phyloP scores from a whole-genome alignment of 2,113 vertebrate species.

The Papio anubis region DNA sequence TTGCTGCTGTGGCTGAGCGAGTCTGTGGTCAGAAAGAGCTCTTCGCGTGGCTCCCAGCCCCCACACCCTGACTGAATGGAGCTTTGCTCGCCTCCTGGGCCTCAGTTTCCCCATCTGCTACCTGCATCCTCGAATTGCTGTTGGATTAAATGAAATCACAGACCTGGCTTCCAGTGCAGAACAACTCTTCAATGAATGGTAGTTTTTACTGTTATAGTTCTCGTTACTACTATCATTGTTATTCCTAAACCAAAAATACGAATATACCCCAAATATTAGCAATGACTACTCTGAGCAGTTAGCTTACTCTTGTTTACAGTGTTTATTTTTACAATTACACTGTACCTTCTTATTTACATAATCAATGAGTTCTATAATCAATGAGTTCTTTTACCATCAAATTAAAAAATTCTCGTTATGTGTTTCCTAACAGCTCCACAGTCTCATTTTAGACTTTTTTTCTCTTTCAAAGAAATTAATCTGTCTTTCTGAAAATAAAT shows the following conservation, averaged over 20 bases:
- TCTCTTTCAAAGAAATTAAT: neutral
- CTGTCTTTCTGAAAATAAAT: too few relatives aligned
- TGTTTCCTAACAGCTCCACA: neutral
- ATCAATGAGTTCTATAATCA: neutral
- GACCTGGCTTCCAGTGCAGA: too few relatives aligned
- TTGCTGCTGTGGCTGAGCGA: neutral
- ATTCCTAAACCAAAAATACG: neutral
- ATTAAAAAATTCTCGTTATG: neutral
- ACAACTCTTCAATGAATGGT: neutral
- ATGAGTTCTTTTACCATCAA: neutral
- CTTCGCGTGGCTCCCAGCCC: neutral
- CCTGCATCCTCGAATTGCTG: neutral
- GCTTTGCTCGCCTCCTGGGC: neutral
- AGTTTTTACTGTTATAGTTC: neutral
- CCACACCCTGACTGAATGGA: rapidly evolving
- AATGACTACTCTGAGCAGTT: too few relatives aligned
- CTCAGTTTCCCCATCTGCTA: neutral
- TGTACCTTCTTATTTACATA: neutral
- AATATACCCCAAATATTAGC: neutral
- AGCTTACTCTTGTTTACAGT: neutral
- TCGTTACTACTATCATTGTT: neutral
- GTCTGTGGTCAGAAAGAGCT: neutral
- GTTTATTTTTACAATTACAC: neutral
- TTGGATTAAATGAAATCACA: neutral
- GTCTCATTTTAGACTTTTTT: neutral